Evolutionary conservation across 2,113 vertebrate genomes (phyloP), one percentile per base, ranked within the genome.

Genomic region (Tricholaema leucomelas): DNA sequence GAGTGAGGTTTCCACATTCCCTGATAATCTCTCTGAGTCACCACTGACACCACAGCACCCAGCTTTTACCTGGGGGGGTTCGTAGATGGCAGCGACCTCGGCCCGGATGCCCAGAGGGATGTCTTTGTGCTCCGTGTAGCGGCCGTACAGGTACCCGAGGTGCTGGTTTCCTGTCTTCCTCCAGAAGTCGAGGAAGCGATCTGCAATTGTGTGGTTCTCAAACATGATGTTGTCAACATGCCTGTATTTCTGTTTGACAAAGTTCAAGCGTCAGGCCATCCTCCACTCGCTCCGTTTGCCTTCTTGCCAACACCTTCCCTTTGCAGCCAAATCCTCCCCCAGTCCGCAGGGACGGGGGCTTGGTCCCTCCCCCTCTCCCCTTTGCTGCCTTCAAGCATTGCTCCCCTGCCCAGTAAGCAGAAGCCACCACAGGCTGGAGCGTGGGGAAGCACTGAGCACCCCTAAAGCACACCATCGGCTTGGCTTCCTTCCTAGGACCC

Each of bases 141-240:
- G 97, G 23, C 99, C 99, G 2, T 99, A 99, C 75, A 99, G 91
- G 66, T 98, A 99, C 1, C 99, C 99, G 30, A 99, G 98, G 44
- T 99, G 98, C 81, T 99, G 99, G 91, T 98, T 99, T 44, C 99
- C 99, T 3, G 99, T 99, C 97, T 99, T 99, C 94, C 99, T 97
- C 99, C 99, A 99, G 97, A 99, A 99, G 98, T 99, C 99, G 59
- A 99, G 98, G 97, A 99, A 99, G 86, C 99, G 99, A 97, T 99
- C 99, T 5, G 99, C 99, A 38, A 99, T 99, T 11, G 99, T 99
- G 98, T 99, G 98, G 93, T 99, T 99, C 97, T 99, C 99, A 97
- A 99, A 99, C 99, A 99, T 99, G 96, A 99, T 99, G 94, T 99
- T 99, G 98, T 99, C 99, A 97, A 99, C 99, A 25, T 99, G 99